These are phyloP conservation scores for Mirounga angustirostris DNA, from an alignment of 2,113 vertebrate genomes.

Conservation along the genomic window DNA sequence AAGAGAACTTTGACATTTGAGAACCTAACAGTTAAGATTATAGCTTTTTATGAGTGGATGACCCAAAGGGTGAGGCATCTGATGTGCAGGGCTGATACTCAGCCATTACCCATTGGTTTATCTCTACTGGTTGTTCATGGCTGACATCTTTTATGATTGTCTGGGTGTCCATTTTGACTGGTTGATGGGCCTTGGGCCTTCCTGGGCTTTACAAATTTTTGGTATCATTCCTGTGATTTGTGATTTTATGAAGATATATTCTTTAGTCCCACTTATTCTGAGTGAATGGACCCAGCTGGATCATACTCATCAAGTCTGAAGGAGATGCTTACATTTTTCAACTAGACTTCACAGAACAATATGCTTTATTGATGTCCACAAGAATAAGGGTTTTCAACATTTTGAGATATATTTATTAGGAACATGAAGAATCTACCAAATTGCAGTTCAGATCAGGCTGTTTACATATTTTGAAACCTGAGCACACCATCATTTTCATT, in stretches of 20 bases:
- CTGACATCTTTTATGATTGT: neutral
- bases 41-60: neutral
- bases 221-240: neutral
- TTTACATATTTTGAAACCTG: slow-evolving; percentile 24
- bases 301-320: neutral
- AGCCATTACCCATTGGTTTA: neutral
- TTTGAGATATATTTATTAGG: slow-evolving; percentile 21
- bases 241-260: slow-evolving; percentile 22
- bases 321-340: slow-evolving; percentile 19
- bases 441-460: neutral
- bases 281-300: neutral
- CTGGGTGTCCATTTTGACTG: neutral
- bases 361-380: slow-evolving; percentile 47
- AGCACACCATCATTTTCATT: neutral
- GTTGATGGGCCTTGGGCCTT: neutral
- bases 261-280: slow-evolving; percentile 21
- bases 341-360: slow-evolving; percentile 44
- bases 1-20: slow-evolving; percentile 22
- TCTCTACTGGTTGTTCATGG: neutral
- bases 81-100: neutral
- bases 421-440: neutral
- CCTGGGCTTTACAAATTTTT: neutral
- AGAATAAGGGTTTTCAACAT: slow-evolving; percentile 51
- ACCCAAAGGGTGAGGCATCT: neutral
- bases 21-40: slow-evolving; percentile 11